Conservation (phyloP, 2,888 invertebrate species). For the Melanophora roralis region DNA sequence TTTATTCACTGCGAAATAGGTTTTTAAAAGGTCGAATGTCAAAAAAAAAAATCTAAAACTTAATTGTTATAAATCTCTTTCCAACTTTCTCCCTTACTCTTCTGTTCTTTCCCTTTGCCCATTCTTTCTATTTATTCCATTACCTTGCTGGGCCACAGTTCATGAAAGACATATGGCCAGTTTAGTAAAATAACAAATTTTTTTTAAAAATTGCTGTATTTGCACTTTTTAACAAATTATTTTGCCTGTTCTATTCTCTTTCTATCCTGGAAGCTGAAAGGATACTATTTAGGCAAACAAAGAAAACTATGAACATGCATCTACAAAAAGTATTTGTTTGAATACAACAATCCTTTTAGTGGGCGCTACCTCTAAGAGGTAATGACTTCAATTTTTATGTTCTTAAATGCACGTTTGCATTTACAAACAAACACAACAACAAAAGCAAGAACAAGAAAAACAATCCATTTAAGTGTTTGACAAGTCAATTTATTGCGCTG, state of each 20-base stretch:
- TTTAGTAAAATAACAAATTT: conserved; percentile 28
- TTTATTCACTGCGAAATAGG: conserved; percentile 4
- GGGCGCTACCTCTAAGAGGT: conserved; percentile 58
- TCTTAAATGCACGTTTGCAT: conserved; percentile 27
- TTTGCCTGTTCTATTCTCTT: neutral
- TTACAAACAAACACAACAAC: neutral
- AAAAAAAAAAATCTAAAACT: conserved; percentile 16
- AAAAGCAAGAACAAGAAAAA: neutral
- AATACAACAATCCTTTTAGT: conserved; percentile 62
- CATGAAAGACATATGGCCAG: conserved; percentile 64
- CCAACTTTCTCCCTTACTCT: neutral
- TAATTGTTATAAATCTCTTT: conserved; percentile 43
- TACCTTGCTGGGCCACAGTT: conserved; percentile 1
- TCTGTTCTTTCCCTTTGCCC: neutral
- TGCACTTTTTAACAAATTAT: conserved; percentile 53
- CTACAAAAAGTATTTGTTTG: conserved; percentile 39
- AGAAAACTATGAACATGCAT: neutral
- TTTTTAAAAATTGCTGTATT: conserved; percentile 56
- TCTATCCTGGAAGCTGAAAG: conserved; percentile 19
- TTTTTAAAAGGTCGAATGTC: conserved; percentile 1
- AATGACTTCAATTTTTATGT: conserved; percentile 53
- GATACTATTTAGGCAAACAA: neutral
- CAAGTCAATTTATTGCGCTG: conserved; percentile 74
- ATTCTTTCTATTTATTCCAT: neutral
- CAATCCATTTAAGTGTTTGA: conserved; percentile 65